A percentile compares a stretch with the other conserved stretches of the same genome.
These are phyloP conservation scores for Limnodromus scolopaceus DNA, from an alignment of 2,797 vertebrate genomes.

Conservation along the genomic window DNA sequence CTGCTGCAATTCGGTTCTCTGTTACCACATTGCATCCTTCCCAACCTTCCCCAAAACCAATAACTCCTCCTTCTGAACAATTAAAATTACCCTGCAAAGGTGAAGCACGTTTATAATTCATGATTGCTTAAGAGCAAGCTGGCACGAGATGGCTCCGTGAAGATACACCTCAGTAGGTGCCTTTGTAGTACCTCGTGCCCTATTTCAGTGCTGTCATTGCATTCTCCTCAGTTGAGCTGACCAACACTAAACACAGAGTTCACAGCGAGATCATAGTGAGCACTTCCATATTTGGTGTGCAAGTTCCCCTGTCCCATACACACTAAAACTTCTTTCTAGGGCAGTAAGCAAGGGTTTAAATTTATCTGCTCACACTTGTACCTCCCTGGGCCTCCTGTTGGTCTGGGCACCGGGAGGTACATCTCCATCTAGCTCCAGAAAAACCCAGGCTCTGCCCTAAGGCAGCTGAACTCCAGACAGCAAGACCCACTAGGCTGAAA, in stretches of 20 bases:
- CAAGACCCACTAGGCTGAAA: not conserved
- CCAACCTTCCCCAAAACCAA: not conserved
- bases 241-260: not conserved
- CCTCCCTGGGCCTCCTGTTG: not conserved
- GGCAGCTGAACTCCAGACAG: not conserved
- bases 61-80: not conserved
- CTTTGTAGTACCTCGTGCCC: not conserved
- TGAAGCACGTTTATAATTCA: not conserved
- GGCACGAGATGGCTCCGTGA: not conserved
- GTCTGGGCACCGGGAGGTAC: not conserved
- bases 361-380: not conserved
- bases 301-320: not conserved
- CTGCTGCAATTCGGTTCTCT: not conserved
- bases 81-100: not conserved
- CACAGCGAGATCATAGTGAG: fast-evolving
- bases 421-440: not conserved
- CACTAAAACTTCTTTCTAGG: not conserved
- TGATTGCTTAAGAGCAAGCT: not conserved
- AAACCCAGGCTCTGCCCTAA: not conserved
- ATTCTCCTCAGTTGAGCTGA: fast-evolving
- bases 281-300: not conserved
- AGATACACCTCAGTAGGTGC: not conserved
- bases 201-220: not conserved
- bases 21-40: not conserved
- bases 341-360: not conserved